phyloP scores from a whole-genome alignment of 2,113 vertebrate species.

The Pelusios castaneus region DNA sequence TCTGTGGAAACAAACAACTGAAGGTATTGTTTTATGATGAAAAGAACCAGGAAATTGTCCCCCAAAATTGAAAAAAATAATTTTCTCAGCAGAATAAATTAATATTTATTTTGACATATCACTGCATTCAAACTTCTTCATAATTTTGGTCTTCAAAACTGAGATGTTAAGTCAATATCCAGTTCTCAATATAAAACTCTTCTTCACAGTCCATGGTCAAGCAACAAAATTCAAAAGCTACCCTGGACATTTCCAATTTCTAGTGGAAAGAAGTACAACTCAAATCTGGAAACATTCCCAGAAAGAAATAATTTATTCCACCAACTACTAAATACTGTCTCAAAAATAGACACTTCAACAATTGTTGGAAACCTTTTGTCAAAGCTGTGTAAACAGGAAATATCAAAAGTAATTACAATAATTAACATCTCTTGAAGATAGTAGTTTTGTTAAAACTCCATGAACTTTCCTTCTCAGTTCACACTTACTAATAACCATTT shows the following conservation, averaged over 20 bases:
- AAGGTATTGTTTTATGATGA: too few species aligned
- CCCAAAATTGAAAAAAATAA: too few species aligned
- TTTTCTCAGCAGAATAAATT: not conserved
- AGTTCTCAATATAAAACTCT: not conserved
- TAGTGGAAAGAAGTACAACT: not conserved
- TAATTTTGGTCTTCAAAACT: not conserved
- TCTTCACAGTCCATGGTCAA: not conserved
- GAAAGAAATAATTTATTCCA: not conserved
- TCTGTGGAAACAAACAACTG: too few species aligned
- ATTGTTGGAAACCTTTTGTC: slow-evolving; percentile 31
- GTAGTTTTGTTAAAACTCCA: slow-evolving; percentile 9
- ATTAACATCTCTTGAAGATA: not conserved
- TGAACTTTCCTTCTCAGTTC: not conserved
- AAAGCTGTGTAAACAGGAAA: slow-evolving; percentile 8
- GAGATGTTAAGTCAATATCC: not conserved
- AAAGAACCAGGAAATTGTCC: too few species aligned
- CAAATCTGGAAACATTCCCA: slow-evolving; percentile 4
- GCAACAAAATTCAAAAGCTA: not conserved
- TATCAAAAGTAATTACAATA: slow-evolving; percentile 20
- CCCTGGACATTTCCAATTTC: not conserved
- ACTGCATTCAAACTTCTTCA: not conserved
- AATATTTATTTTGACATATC: not conserved
- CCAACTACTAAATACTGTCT: slow-evolving; percentile 6
- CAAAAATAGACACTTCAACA: slow-evolving; percentile 29
- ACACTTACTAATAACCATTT: not conserved